Conservation (phyloP, 1,140 invertebrate genomes). For the Drosophila simulans region DNA sequence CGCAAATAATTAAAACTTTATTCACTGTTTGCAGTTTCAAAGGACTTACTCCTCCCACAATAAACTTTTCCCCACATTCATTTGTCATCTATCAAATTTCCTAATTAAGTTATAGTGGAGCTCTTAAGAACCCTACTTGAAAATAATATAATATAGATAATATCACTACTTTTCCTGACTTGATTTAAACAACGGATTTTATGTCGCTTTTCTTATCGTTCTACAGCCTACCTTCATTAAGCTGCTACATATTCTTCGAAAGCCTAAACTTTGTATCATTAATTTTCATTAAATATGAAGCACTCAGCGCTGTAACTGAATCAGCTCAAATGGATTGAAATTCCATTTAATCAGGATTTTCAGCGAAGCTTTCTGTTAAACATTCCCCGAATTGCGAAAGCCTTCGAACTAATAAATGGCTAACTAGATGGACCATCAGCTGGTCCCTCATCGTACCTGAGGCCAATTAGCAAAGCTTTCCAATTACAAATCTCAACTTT, state of each 20-base stretch:
- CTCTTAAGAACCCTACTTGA: no score
- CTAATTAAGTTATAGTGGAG: no score
- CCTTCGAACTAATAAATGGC: no score
- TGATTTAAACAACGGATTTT: neutral
- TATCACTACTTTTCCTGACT: neutral
- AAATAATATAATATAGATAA: neutral
- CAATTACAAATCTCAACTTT: conserved; percentile 15
- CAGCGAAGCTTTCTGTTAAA: neutral
- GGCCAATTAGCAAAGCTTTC: conserved; percentile 26
- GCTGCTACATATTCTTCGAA: no score
- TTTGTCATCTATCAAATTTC: no score
- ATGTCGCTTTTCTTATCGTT: neutral
- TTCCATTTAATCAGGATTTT: neutral
- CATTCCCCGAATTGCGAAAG: neutral
- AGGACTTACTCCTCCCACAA: no score
- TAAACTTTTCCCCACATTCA: no score
- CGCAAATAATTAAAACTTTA: no score
- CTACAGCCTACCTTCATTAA: no score
- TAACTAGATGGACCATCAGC: neutral
- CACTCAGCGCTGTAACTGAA: neutral
- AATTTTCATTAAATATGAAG: neutral
- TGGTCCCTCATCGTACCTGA: neutral
- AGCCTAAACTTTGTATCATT: neutral
- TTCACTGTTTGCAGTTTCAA: no score
- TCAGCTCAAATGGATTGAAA: neutral